Conservation (phyloP, 1,140 invertebrate species). For the Prorops nasuta region DNA sequence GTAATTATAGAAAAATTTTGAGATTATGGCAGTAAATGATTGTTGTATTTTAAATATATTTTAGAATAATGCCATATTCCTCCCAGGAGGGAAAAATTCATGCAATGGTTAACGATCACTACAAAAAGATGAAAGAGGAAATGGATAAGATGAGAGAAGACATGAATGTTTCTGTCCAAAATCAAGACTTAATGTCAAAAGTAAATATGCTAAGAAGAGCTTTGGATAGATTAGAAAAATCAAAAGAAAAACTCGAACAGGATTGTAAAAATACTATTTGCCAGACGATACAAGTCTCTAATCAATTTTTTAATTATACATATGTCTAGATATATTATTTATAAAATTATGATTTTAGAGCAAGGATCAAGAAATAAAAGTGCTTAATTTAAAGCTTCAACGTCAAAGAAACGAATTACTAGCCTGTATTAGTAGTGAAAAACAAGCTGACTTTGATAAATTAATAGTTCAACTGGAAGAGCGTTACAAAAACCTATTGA, state of each 20-base stretch:
- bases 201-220: slow-evolving; percentile 16
- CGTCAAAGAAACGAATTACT: slow-evolving; percentile 20
- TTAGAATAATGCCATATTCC: slow-evolving; percentile 1
- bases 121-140: slow-evolving; percentile 38
- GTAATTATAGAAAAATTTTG: slow-evolving; percentile 20
- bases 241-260: slow-evolving; percentile 21
- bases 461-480: slow-evolving; percentile 16
- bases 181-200: slow-evolving; percentile 14
- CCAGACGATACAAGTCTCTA: no score
- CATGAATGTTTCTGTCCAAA: slow-evolving; percentile 29
- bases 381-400: slow-evolving; percentile 20
- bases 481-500: slow-evolving; percentile 17
- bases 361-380: slow-evolving; percentile 24
- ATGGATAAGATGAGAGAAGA: slow-evolving; percentile 36
- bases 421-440: slow-evolving; percentile 17
- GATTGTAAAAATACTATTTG: no score
- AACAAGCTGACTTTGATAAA: slow-evolving; percentile 20
- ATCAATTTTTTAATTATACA: no score
- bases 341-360: no score
- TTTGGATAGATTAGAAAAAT: slow-evolving; percentile 22
- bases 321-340: no score
- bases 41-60: slow-evolving; percentile 5
- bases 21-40: neutral
- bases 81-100: slow-evolving; percentile 36
- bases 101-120: slow-evolving; percentile 32